These are phyloP conservation scores for Hirtodrosophila duncani DNA, from an alignment of 2,888 invertebrate genomes.

Conservation along the genomic window DNA sequence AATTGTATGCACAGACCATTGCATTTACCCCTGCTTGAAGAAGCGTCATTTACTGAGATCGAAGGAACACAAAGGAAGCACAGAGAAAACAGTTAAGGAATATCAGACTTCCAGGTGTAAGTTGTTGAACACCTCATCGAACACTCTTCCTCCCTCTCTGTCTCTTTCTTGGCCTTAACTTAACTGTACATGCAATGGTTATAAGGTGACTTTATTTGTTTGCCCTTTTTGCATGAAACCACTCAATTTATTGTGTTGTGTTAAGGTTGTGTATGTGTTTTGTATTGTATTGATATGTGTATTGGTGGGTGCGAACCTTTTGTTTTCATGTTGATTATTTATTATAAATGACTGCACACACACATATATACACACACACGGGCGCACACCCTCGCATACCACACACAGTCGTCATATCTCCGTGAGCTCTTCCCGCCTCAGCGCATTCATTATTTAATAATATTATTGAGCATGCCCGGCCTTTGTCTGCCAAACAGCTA, in stretches of 20 bases:
- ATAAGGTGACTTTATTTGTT: conserved; percentile 32
- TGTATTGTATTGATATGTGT: conserved; percentile 7
- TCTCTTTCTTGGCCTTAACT: too few relatives aligned
- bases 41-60: too few relatives aligned
- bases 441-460: conserved; percentile 59
- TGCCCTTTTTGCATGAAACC: conserved; percentile 26
- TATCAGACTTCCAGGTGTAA: too few relatives aligned
- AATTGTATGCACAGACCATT: too few relatives aligned
- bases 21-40: too few relatives aligned
- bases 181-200: too few relatives aligned
- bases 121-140: too few relatives aligned
- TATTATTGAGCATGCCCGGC: conserved; percentile 52
- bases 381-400: conserved; percentile 8
- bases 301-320: conserved; percentile 34
- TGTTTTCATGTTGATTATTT: conserved; percentile 65
- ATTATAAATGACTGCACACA: conserved; percentile 61
- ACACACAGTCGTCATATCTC: not conserved
- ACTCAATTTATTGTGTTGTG: conserved; percentile 23
- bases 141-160: too few relatives aligned
- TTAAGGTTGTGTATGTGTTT: conserved; percentile 5
- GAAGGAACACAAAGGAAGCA: too few relatives aligned
- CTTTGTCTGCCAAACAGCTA: conserved; percentile 41
- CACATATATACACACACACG: conserved; percentile 14
- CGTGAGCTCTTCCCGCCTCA: not conserved
- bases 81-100: too few relatives aligned